These are phyloP conservation scores for Allobates femoralis DNA, from an alignment of 2,797 vertebrate genomes.

Conservation along the genomic window DNA sequence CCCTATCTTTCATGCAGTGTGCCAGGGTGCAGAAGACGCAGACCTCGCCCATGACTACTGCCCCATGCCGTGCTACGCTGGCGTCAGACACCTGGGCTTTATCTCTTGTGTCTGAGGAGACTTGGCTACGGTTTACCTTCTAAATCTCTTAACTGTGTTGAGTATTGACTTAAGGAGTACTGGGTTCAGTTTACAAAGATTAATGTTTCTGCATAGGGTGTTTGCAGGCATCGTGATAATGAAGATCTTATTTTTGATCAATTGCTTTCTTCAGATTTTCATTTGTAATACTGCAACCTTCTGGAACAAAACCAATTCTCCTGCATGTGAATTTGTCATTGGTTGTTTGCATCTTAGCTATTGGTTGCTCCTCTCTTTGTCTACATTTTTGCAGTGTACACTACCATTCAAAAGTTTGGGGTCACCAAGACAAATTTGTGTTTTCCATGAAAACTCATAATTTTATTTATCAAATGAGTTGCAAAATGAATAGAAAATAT, in stretches of 20 bases:
- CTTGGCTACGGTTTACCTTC: not conserved
- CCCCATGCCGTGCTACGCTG: too few relatives aligned
- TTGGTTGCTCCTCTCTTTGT: too few relatives aligned
- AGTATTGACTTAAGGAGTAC: not conserved
- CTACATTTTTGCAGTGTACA: too few relatives aligned
- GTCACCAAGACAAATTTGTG: too few relatives aligned
- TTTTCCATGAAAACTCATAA: too few relatives aligned
- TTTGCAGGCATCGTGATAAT: not conserved
- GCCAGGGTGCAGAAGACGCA: too few relatives aligned
- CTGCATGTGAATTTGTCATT: not conserved
- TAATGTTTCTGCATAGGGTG: not conserved
- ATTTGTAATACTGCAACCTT: not conserved
- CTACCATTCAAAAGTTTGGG: too few relatives aligned
- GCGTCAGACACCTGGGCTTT: too few relatives aligned
- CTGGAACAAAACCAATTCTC: not conserved
- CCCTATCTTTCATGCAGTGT: too few relatives aligned
- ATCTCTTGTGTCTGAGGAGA: not conserved
- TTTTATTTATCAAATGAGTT: too few relatives aligned
- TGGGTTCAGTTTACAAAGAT: slow-evolving; percentile 1
- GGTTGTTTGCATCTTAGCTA: not conserved
- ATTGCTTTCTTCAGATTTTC: not conserved
- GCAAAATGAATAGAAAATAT: too few relatives aligned
- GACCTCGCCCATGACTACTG: too few relatives aligned
- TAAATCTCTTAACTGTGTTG: not conserved
- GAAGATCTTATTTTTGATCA: not conserved